Base-by-base conservation (phyloP, 37 sponge, comb jelly and placozoan genomes). In the Halichondria panicea region DNA sequence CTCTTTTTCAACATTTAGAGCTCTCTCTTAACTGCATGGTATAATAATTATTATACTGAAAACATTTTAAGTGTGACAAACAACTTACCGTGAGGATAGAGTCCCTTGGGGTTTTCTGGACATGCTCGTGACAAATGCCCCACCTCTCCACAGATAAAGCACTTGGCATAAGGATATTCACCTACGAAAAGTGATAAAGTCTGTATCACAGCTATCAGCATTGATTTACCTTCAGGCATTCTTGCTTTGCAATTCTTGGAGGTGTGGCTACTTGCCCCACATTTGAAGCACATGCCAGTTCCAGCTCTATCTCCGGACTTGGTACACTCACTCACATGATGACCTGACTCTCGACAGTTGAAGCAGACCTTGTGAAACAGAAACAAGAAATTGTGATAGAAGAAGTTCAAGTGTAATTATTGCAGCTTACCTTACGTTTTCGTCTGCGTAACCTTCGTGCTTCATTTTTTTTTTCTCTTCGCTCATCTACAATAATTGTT, bases 101-200 rank as follows among this genome's bases (percentile, higher is more conserved):
- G 44, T 19, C 97, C 97, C 30, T 78, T 69, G 21, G 97, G 92
- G 53, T 97, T 97, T 38, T 90, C 89, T 3, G 94, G 89, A 66
- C 97, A 97, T 15, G 70, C 56, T 24, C 78, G 72, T 4, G 97
- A 87, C 27, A 97, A 53, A 55, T 97, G 97, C 9, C 97, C 97
- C 3, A 70, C 55, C 66, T 93, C 92, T 22, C 74, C 75, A 55
- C 97, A 97, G 21, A 97, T 93, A 60, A 93, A 97, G 74, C 97
- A 97, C 59, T 88, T 93, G 6, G 97, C 97, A 82, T 87, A 93
- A 31, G 94, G 94, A 60, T 80, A 97, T 27, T 58, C 63, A 45
- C 68, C 85, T 71, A 13, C 15, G 1, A 30, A 22, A 31, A 45
- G 32, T n/a, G 58, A 60, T 56, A 60, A 25, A 55, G 4, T 45